Base-by-base conservation (phyloP, 1,140 invertebrate species). In the Aphis gossypii region DNA sequence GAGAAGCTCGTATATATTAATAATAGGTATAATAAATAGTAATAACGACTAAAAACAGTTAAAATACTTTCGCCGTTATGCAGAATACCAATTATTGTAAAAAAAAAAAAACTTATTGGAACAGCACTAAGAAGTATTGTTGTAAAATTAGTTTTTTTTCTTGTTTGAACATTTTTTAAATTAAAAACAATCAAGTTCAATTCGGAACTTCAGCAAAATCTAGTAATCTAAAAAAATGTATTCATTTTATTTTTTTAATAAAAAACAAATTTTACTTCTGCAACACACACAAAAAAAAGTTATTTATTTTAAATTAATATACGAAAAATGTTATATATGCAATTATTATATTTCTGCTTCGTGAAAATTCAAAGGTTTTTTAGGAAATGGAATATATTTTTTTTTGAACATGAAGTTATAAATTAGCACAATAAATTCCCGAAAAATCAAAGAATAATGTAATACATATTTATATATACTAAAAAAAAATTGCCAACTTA, bases 101-200 rank as follows among this genome's bases (percentile, higher is more conserved):
- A 35, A 35, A 41, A 38, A 2, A 83, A 83, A 83, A 23, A 38
- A 83, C 21, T 38, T 83, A 38, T 83, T 41, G 18, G 7, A 83
- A 83, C 60, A n/a, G 60, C 30, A 18, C 23, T 76, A 76, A 76
- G 14, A 11, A 76, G 30, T 76, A n/a, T 35, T 76, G 60, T 76
- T 76, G 30, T 76, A 76, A 76, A 76, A 76, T 76, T 20, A 76
- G 11, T 76, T 68, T 76, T 76, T 9, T 68, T 76, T 76, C n/a
- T n/a, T 76, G 60, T n/a, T 76, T 35, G 60, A 76, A 76, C n/a
- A 76, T 76, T 76, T 76, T 76, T 76, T 76, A 76, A 76, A 76
- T n/a, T 76, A 35, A n/a, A 76, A 35, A 35, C 60, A 76, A n/a
- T 76, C 60, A 76, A 76, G n/a, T 35, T 76, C 60, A 21, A 76